Evolutionary conservation across 2,797 vertebrate genomes (phyloP).

Genomic region (Tarsius wallacei): DNA sequence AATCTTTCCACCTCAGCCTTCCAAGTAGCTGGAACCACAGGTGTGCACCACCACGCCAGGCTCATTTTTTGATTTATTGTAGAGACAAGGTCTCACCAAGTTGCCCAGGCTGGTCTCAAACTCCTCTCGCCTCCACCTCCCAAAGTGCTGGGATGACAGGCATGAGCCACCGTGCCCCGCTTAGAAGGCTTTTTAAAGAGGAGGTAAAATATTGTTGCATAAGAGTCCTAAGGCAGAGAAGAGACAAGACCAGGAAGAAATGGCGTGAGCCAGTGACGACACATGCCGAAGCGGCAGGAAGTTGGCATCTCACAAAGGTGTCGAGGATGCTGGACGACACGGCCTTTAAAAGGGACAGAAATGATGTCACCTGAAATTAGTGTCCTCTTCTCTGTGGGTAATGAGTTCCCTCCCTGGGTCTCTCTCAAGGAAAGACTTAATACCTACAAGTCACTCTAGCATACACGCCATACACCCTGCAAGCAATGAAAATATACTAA

Average conservation of each 20-base stretch:
- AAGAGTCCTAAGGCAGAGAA: not conserved
- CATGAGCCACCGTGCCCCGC: too few relatives aligned
- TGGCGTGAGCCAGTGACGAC: not conserved
- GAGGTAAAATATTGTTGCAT: not conserved
- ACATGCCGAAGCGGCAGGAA: not conserved
- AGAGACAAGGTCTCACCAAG: too few relatives aligned
- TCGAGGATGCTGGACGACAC: not conserved
- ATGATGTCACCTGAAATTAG: slow-evolving; percentile 25
- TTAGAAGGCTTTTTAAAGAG: not conserved
- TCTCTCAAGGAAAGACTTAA: not conserved
- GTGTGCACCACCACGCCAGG: too few relatives aligned
- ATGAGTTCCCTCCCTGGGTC: not conserved
- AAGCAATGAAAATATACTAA: slow-evolving; percentile 43
- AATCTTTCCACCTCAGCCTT: too few relatives aligned
- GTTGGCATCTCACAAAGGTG: not conserved
- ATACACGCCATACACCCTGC: not conserved
- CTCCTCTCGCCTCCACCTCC: too few relatives aligned
- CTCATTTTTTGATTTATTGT: too few relatives aligned
- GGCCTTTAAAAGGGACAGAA: slow-evolving; percentile 2
- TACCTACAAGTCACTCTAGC: not conserved
- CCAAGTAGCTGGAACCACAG: too few relatives aligned
- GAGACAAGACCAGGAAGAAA: not conserved
- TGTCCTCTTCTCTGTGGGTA: not conserved
- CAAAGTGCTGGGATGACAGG: too few relatives aligned
- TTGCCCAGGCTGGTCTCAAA: too few relatives aligned